phyloP scores from a whole-genome alignment of 2,888 invertebrate species.

The Caenorhabditis doughertyi region DNA sequence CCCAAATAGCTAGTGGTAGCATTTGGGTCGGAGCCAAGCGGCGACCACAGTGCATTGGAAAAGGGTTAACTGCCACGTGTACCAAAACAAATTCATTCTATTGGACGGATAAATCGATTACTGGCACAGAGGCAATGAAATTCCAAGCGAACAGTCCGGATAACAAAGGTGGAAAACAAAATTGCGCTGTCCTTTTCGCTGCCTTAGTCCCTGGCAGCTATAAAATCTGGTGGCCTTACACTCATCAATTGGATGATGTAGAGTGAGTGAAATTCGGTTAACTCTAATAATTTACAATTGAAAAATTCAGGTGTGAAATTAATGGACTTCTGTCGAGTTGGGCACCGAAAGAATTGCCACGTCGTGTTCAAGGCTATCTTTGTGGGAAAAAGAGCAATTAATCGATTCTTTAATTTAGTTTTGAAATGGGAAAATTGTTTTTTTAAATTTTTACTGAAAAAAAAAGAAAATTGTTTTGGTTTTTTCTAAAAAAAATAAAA shows the following conservation, averaged over 20 bases:
- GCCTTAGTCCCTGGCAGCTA: neutral
- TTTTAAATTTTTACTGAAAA: too few relatives aligned
- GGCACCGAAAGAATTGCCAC: neutral
- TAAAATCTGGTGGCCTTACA: neutral
- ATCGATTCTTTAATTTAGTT: too few relatives aligned
- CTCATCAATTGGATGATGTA: neutral
- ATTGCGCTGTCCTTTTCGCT: neutral
- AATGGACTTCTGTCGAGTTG: neutral
- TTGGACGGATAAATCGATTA: neutral
- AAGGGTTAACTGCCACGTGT: neutral
- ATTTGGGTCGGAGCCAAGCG: neutral
- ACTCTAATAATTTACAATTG: neutral
- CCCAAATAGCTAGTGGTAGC: neutral
- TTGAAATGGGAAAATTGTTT: too few relatives aligned
- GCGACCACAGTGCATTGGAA: neutral
- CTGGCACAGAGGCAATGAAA: neutral
- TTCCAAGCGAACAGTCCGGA: too few relatives aligned
- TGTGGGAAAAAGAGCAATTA: neutral
- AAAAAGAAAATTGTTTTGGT: too few relatives aligned
- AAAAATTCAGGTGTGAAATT: neutral
- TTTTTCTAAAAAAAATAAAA: too few relatives aligned
- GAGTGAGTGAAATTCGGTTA: neutral
- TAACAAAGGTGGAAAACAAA: neutral
- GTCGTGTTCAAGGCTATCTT: neutral
- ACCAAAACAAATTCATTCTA: neutral